Evolutionary conservation across 2,797 vertebrate genomes (phyloP), one percentile per base, ranked within the genome.

Genomic region (Rhincodon typus): DNA sequence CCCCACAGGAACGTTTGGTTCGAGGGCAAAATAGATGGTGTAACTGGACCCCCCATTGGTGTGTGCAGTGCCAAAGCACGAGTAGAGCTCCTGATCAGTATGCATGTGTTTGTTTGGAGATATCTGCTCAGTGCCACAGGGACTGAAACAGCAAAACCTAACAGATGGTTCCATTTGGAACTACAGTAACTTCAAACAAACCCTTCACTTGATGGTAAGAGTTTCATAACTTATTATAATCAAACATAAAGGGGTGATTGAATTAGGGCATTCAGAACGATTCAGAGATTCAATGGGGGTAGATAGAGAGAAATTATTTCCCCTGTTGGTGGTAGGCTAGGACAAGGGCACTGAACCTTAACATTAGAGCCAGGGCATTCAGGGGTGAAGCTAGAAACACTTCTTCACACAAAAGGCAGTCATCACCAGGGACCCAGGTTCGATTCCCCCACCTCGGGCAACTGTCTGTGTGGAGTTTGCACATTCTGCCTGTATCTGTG

Each of bases 81-180:
- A 23, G 21, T 42, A 25, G 62, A 69, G 90, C 13, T 69, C n/a
- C 90, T 93, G 19, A 19, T 25, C 62, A 93, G 57, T 34, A 67
- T 67, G 88, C 57, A 30, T 66, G 19, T 8, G 34, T n/a, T 12
- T 91, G 88, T 69, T 69, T 21, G 8, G 21, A 84, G 82, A 25
- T 46, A 84, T 84, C n/a, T 69, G n/a, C 23, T 66, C n/a, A 67
- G 19, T 93, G 17, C 90, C 62, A 67, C 62, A 50, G n/a, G 62
- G 90, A 93, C 7, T 93, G 90, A 5, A 69, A 42, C 62, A 93
- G n/a, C 90, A 67, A 23, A 42, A 93, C 8, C 90, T 93, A 93
- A 93, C 90, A 93, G 90, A 93, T 93, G 90, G 90, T 69, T 93
- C 25, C n/a, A 69, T 25, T 42, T 93, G 62, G 12, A 62, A 62